Evolutionary conservation across 1,140 invertebrate genomes (phyloP).

Genomic region (Scaptomyza hsui): DNA sequence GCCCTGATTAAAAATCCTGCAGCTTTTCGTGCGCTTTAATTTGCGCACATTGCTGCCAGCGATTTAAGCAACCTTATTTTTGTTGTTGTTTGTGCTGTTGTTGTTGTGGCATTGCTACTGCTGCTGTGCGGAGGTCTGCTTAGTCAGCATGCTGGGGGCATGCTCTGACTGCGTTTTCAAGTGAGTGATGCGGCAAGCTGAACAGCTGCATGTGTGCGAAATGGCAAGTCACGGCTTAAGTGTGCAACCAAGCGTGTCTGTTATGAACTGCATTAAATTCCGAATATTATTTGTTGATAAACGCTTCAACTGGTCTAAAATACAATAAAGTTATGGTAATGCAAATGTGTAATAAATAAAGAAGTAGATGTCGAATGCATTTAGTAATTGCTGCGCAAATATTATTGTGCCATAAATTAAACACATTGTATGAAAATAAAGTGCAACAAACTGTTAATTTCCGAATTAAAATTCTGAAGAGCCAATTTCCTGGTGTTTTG

Average conservation of each 20-base stretch:
- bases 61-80: constrained; percentile 12
- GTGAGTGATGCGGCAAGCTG: constrained; percentile 37
- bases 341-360: neutral
- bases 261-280: constrained; percentile 23
- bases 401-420: constrained; percentile 7
- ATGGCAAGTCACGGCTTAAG: constrained; percentile 23
- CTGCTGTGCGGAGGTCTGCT: constrained; percentile 1
- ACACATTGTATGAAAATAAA: neutral
- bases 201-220: constrained; percentile 12
- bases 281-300: neutral
- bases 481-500: too few species aligned
- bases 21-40: constrained; percentile 31
- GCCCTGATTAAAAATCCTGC: constrained; percentile 35
- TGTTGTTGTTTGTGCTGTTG: constrained; percentile 5
- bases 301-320: neutral
- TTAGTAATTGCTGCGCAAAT: constrained; percentile 16
- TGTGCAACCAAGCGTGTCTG: constrained; percentile 1
- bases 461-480: too few species aligned
- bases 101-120: neutral
- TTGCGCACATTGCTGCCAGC: constrained; percentile 7
- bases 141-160: constrained; percentile 28
- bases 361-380: neutral
- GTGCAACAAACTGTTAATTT: neutral
- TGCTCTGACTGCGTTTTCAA: constrained; percentile 9
- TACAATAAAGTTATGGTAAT: neutral